These are phyloP conservation scores for Athrips mouffetella DNA, from an alignment of 2,888 invertebrate genomes.

Conservation along the genomic window DNA sequence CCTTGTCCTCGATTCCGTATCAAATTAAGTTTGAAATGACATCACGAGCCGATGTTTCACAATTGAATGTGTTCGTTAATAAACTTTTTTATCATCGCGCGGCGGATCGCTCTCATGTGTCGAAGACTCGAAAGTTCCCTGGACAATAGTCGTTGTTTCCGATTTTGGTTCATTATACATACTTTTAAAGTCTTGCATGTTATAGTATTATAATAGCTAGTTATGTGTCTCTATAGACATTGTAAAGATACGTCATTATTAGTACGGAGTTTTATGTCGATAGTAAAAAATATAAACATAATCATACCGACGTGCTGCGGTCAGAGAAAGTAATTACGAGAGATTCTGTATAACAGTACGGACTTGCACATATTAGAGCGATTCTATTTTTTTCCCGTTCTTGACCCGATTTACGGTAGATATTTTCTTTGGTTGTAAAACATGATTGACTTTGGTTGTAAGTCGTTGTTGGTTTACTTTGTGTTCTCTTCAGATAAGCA, in stretches of 20 bases:
- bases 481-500: too few species aligned
- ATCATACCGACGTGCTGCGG: background rate
- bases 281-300: background rate
- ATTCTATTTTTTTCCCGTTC: background rate
- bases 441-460: too few species aligned
- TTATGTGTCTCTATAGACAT: background rate
- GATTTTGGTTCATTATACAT: slow-evolving; percentile 45
- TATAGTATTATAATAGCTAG: background rate
- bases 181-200: slow-evolving; percentile 24
- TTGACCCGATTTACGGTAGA: background rate
- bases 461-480: too few species aligned
- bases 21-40: slow-evolving; percentile 41
- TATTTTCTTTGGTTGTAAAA: too few species aligned
- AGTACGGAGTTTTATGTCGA: background rate
- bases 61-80: slow-evolving; percentile 66
- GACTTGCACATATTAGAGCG: background rate
- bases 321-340: background rate
- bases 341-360: background rate
- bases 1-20: slow-evolving; percentile 3
- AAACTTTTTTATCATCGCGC: slow-evolving; percentile 47
- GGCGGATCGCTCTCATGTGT: slow-evolving; percentile 51
- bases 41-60: slow-evolving; percentile 55
- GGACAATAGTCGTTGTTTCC: slow-evolving; percentile 52
- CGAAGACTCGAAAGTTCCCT: slow-evolving; percentile 52
- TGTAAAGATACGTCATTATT: background rate